Evolutionary conservation across 30 jellyfish, hydroid and myxozoan genomes (phyloP), one percentile per base, ranked within the genome.

Genomic region (Aurelia sp.): DNA sequence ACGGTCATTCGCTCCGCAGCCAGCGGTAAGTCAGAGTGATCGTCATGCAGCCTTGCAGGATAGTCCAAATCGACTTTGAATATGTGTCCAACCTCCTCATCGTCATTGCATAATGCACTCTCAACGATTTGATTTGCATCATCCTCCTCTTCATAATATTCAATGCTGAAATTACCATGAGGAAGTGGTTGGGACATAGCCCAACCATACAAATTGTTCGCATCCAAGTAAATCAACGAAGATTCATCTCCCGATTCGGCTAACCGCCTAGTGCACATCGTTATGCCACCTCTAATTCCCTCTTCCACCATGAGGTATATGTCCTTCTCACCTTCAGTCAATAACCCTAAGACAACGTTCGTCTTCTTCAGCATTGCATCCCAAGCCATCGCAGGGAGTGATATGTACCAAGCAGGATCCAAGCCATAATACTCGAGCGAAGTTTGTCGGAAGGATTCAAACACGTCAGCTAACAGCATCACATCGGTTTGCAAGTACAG

Each of bases 311-410:
- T 22, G 8, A 33, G 52, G 8, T 33, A 67, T 19, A 17, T 27
- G 16, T 67, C 78, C 7, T 27, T 33, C n/a, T 67, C 48, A 16
- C 4, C 52, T 7, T 20, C 20, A 8, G 52, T 20, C 16, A 20
- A 11, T 18, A 67, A 17, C 5, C 8, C 78, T 3, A 67, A 15
- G 0, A 17, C 31, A 27, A 67, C 78, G 12, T 13, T 6, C 11
- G 52, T 20, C 31, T 33, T 33, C 78, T 17, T 16, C 9, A 20
- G 10, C 69, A 59, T 59, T 12, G 69, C 69, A 21, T 59, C 69
- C 69, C 27, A 87, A 18, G 96, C 76, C 38, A 87, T 41, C 11
- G 93, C 96, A 3, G 96, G 96, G 11, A 91, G 35, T 33, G 96
- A 53, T 40, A 21, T 52, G 59, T n/a, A 77, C 27, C 55, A 31